Base-by-base conservation (phyloP, 2,797 vertebrate species). In the Cossypha polioptera region DNA sequence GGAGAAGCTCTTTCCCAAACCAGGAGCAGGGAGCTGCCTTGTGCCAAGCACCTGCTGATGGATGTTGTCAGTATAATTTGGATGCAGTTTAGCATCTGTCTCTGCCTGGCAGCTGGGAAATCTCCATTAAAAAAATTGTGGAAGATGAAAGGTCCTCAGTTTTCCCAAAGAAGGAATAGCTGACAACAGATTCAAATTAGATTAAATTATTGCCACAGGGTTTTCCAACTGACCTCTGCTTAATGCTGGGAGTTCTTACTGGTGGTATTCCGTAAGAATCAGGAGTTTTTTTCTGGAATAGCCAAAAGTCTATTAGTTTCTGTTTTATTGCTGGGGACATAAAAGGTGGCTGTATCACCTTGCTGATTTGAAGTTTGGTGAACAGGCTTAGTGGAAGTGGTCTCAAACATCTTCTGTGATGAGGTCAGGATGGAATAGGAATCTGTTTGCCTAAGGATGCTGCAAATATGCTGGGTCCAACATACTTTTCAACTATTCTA, bases 381-480 rank as follows among this genome's bases (percentile, higher is more conserved):
- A 65, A 83, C 50, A 86, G 36, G 14, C 9, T 55, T 53, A 14
- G 35, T 42, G 24, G 26, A 78, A 50, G 11, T 45, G 28, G 20
- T 48, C 12, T 61, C 0, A 3, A 47, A 47, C 17, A 2, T 51
- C 18, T 62, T 80, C 25, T 67, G 2, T 0, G 0, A n/a, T 50
- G 16, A 53, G 7, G 6, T 69, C 28, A 40, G 45, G 42, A 38
- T 84, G 54, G 24, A 45, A 21, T 4, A 36, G 48, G 66, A 59
- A 25, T 47, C 51, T 58, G 3, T 68, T 79, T 51, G 5, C 35
- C 8, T 21, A 35, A 50, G n/a, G 47, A 20, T 86, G 66, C 58
- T 85, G 38, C 55, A 82, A 19, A 63, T 35, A 16, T 7, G 4
- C 7, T 43, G 14, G 16, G 26, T 31, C 7, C 7, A 72, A 61